Conservation (phyloP, 2,113 vertebrate genomes). For the Eleginops maclovinus region DNA sequence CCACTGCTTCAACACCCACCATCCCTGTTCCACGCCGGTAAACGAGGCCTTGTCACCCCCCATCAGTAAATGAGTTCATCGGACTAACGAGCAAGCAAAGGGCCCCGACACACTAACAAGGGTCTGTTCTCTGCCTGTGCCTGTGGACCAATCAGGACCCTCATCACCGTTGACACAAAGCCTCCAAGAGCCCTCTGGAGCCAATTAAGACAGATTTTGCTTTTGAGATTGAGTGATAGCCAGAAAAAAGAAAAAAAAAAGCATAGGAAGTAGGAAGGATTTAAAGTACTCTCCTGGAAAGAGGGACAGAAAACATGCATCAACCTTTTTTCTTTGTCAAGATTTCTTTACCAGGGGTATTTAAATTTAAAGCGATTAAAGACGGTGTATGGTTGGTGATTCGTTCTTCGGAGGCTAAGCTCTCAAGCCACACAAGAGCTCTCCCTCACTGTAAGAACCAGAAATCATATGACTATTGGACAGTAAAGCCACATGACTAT, state of each 20-base stretch:
- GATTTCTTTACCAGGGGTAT: background rate
- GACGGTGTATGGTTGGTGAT: background rate
- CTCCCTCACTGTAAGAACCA: conserved; percentile 32
- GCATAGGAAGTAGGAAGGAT: conserved; percentile 3
- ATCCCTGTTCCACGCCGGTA: conserved; percentile 65
- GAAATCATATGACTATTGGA: conserved; percentile 56
- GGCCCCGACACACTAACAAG: conserved; percentile 81
- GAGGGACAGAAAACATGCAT: conserved; percentile 6
- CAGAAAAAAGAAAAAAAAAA: conserved; percentile 26
- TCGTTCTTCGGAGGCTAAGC: background rate
- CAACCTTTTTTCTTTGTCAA: background rate
- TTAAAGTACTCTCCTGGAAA: conserved; percentile 7
- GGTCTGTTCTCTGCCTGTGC: conserved; percentile 80
- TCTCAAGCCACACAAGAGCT: conserved; percentile 56
- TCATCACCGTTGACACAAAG: conserved; percentile 84
- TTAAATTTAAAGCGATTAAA: conserved; percentile 15
- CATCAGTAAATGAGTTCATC: conserved; percentile 93
- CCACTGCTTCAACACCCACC: background rate
- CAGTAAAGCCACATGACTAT: conserved; percentile 69
- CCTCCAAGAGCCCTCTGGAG: conserved; percentile 79
- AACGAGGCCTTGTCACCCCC: conserved; percentile 85
- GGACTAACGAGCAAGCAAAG: conserved; percentile 91
- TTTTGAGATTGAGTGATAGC: conserved; percentile 78
- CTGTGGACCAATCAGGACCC: conserved; percentile 87
- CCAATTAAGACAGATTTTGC: conserved; percentile 87